phyloP scores from a whole-genome alignment of 2,113 vertebrate species.

The Odocoileus hemionus region DNA sequence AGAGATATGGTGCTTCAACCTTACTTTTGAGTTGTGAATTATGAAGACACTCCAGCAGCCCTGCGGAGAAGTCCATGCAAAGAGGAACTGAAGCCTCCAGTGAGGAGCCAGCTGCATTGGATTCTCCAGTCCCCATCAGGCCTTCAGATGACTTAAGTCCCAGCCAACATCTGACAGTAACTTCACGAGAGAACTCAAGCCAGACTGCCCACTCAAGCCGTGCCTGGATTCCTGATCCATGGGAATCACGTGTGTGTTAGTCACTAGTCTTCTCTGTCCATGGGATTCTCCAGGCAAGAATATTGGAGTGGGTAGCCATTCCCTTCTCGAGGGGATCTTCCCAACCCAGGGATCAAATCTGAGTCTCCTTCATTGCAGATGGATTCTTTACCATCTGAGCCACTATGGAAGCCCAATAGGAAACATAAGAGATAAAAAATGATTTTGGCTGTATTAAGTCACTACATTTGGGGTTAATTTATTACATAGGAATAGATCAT shows the following conservation, averaged over 20 bases:
- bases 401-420: neutral
- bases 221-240: neutral
- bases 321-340: neutral
- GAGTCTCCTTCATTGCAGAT: neutral
- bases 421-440: neutral
- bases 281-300: neutral
- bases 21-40: neutral
- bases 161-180: neutral
- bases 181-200: neutral
- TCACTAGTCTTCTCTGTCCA: neutral
- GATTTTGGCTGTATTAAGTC: neutral
- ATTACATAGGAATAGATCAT: neutral
- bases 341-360: neutral
- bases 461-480: neutral
- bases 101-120: neutral
- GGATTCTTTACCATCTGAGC: neutral
- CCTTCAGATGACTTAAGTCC: neutral
- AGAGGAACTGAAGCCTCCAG: neutral
- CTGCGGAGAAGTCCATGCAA: neutral
- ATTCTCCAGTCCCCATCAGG: neutral
- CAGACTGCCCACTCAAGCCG: neutral
- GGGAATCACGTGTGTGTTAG: neutral
- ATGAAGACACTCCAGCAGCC: neutral
- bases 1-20: neutral
- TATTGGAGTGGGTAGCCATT: neutral